phyloP scores from a whole-genome alignment of 2,113 vertebrate species.

The Neolamprologus cancellatus region DNA sequence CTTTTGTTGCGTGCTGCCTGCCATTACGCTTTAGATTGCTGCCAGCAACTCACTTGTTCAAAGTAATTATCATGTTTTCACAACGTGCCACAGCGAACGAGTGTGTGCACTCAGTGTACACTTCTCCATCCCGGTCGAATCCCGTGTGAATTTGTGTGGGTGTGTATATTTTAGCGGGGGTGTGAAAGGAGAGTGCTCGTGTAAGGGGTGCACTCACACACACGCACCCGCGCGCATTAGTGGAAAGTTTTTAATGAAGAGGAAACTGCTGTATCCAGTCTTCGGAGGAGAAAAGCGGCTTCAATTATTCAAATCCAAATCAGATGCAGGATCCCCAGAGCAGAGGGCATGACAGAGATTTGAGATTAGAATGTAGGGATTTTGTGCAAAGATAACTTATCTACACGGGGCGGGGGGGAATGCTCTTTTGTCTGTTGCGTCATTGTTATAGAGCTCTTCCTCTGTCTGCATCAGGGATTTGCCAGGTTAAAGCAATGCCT shows the following conservation, averaged over 20 bases:
- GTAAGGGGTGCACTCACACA: not conserved
- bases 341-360: conserved; percentile 36
- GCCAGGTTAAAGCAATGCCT: conserved; percentile 31
- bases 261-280: conserved; percentile 33
- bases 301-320: conserved; percentile 46
- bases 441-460: conserved; percentile 15
- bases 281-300: conserved; percentile 12
- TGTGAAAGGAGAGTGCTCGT: conserved; percentile 3
- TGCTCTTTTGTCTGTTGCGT: conserved; percentile 7
- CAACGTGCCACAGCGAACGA: conserved; percentile 17
- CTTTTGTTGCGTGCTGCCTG: conserved; percentile 23
- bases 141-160: conserved; percentile 22
- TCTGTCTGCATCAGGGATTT: conserved; percentile 4
- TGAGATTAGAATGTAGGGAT: conserved; percentile 9
- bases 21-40: not conserved
- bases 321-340: conserved; percentile 9
- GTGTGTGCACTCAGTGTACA: not conserved
- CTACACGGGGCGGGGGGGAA: not conserved
- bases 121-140: conserved; percentile 1
- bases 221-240: not conserved
- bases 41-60: conserved; percentile 17
- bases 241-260: conserved; percentile 53
- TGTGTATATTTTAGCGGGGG: conserved; percentile 22
- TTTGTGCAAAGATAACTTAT: conserved; percentile 12
- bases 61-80: conserved; percentile 24